phyloP scores from a whole-genome alignment of 2,797 vertebrate species.

The Silurus lanzhouensis region DNA sequence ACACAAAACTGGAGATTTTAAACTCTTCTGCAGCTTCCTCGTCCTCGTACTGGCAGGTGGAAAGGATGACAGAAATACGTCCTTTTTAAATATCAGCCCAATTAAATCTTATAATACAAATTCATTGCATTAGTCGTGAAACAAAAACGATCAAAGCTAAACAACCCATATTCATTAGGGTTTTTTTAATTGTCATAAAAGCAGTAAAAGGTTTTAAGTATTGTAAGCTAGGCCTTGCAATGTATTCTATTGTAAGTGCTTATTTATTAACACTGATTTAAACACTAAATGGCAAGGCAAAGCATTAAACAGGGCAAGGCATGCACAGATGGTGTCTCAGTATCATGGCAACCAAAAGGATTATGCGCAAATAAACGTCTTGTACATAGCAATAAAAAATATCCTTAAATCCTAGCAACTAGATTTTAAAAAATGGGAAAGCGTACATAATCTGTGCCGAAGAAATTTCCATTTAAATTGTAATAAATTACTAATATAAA shows the following conservation, averaged over 20 bases:
- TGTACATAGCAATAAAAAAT: neutral
- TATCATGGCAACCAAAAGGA: neutral
- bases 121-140: neutral
- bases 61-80: conserved; percentile 17
- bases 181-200: neutral
- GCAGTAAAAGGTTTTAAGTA: neutral
- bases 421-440: neutral
- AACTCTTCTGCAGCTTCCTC: conserved; percentile 97
- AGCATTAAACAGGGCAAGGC: neutral
- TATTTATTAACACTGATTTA: neutral
- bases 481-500: neutral
- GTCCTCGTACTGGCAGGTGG: conserved; percentile 85
- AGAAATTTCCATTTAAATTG: neutral
- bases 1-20: conserved; percentile 97
- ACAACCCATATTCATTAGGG: neutral
- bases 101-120: neutral
- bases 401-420: neutral
- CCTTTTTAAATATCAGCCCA: neutral
- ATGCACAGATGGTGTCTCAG: neutral
- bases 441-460: neutral
- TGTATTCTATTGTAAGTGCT: neutral
- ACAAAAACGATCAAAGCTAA: neutral
- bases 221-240: neutral
- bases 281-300: neutral
- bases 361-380: neutral